Percentiles rank a stretch among this genome's conserved stretches.
These are phyloP conservation scores for Osmerus mordax DNA, from an alignment of 2,113 vertebrate genomes.

Conservation along the genomic window DNA sequence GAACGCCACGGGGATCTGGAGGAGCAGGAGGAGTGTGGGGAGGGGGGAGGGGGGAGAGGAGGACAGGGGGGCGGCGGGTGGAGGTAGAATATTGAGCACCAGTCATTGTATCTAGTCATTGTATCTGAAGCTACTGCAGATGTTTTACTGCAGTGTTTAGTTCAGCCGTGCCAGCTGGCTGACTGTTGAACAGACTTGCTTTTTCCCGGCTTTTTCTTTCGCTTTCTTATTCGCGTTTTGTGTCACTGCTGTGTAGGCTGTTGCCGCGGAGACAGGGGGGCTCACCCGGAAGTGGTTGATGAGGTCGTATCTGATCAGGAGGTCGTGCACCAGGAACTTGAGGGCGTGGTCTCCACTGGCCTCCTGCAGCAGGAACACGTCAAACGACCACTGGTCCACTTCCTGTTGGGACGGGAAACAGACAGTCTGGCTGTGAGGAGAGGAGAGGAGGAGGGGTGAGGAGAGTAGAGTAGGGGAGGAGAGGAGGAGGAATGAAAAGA, in stretches of 20 bases:
- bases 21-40: not conserved
- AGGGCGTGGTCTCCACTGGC: slow-evolving; percentile 85
- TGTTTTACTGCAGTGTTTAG: not conserved
- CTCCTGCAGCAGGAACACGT: slow-evolving; percentile 85
- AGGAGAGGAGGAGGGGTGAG: not conserved
- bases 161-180: too few relatives aligned
- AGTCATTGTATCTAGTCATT: too few relatives aligned
- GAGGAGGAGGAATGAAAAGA: not conserved
- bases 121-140: not conserved
- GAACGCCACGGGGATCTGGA: slow-evolving; percentile 81
- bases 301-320: slow-evolving; percentile 89
- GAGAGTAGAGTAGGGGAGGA: not conserved
- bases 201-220: too few relatives aligned
- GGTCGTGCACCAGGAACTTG: slow-evolving; percentile 89
- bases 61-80: not conserved
- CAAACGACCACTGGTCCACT: slow-evolving; percentile 88
- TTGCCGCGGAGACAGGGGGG: slow-evolving; percentile 11
- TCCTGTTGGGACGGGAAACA: slow-evolving; percentile 64
- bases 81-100: too few relatives aligned
- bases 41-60: too few relatives aligned
- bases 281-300: slow-evolving; percentile 88
- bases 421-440: not conserved
- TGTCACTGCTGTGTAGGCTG: too few relatives aligned
- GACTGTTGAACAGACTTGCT: too few relatives aligned
- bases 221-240: too few relatives aligned